phyloP scores from a whole-genome alignment of 2,888 invertebrate species.

The Agriopis aurantiaria region DNA sequence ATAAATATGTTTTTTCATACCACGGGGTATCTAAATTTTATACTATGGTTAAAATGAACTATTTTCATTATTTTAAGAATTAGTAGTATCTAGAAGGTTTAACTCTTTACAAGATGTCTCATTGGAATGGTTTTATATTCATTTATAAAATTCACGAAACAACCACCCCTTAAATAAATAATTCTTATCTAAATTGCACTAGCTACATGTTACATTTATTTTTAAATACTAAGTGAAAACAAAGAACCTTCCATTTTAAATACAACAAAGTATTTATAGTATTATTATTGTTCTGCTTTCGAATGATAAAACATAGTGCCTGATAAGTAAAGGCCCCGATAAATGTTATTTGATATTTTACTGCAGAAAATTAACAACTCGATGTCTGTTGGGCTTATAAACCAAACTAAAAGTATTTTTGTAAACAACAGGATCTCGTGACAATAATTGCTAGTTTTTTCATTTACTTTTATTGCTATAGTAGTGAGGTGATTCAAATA shows the following conservation, averaged over 20 bases:
- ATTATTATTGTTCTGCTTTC: not conserved
- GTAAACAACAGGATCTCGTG: not conserved
- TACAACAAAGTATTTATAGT: not conserved
- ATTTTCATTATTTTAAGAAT: slow-evolving; percentile 16
- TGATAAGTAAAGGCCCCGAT: not conserved
- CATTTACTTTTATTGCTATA: not conserved
- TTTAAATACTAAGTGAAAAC: slow-evolving; percentile 31
- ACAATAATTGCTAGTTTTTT: not conserved
- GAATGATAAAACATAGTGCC: not conserved
- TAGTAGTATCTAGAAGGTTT: slow-evolving; percentile 24
- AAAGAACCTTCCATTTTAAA: slow-evolving; percentile 11
- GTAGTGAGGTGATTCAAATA: not conserved
- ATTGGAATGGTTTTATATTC: slow-evolving; percentile 72
- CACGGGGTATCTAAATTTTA: slow-evolving; percentile 8
- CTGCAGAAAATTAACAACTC: not conserved
- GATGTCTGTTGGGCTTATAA: not conserved
- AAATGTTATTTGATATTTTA: not conserved
- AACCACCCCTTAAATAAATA: slow-evolving; percentile 71
- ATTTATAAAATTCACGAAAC: slow-evolving; percentile 54
- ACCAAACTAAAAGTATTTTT: not conserved
- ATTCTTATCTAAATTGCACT: slow-evolving; percentile 75
- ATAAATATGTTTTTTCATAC: slow-evolving; percentile 17
- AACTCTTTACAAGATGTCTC: slow-evolving; percentile 35
- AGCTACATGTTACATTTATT: slow-evolving; percentile 65
- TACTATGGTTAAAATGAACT: slow-evolving; percentile 22